These are phyloP conservation scores for Trichonephila clavipes DNA, from an alignment of 1,140 invertebrate species.

Conservation along the genomic window DNA sequence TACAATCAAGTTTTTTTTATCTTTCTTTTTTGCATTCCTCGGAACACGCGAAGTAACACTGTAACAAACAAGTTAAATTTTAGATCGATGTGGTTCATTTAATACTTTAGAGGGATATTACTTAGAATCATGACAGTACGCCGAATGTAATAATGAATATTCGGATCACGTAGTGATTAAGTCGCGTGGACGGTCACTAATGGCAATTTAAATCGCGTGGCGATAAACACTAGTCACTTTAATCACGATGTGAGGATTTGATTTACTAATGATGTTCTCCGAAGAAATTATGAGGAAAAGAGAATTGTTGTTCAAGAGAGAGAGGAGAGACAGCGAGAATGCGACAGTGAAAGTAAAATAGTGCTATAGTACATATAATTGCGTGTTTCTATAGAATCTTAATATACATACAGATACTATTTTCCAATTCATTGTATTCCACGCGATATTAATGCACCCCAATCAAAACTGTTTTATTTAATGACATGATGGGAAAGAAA, in stretches of 20 bases:
- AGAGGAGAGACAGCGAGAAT: neutral
- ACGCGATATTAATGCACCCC: neutral
- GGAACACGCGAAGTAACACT: too few relatives aligned
- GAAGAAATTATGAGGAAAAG: neutral
- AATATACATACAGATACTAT: neutral
- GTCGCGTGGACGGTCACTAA: neutral
- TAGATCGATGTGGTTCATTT: too few relatives aligned
- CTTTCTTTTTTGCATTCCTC: too few relatives aligned
- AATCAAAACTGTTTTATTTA: neutral
- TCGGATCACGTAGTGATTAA: neutral
- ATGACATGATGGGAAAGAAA: neutral
- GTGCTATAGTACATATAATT: neutral
- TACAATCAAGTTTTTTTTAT: too few relatives aligned
- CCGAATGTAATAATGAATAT: too few relatives aligned
- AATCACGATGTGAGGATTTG: slow-evolving; percentile 6
- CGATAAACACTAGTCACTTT: slow-evolving; percentile 1
- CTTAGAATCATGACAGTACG: too few relatives aligned
- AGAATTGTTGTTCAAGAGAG: neutral
- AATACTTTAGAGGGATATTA: too few relatives aligned
- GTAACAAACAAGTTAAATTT: too few relatives aligned
- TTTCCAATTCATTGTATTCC: slow-evolving; percentile 15
- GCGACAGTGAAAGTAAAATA: neutral
- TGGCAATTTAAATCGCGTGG: neutral
- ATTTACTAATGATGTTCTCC: neutral
- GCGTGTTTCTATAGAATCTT: neutral